A percentile compares a stretch with the other conserved stretches of the same genome.
Conservation (phyloP, 2,797 vertebrate species). For the Pseudochaenichthys georgianus region DNA sequence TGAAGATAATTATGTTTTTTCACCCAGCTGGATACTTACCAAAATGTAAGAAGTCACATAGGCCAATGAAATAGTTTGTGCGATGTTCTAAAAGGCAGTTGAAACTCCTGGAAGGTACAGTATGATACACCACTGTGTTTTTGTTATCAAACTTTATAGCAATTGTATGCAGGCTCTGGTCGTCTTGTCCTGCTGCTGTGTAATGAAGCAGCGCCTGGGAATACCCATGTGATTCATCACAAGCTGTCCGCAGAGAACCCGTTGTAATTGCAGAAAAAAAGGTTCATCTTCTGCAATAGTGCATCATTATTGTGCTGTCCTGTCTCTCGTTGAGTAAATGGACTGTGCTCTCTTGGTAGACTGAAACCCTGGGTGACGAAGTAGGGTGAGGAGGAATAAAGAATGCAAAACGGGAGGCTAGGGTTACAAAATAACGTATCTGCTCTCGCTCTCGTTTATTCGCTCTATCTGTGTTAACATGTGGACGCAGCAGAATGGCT, state of each 20-base stretch:
- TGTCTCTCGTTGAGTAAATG: constrained; percentile 27
- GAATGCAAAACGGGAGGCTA: constrained; percentile 56
- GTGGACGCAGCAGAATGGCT: constrained; percentile 51
- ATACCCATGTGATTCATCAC: constrained; percentile 22
- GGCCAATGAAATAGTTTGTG: neutral
- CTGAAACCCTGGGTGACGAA: constrained; percentile 27
- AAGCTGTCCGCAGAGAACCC: constrained; percentile 36
- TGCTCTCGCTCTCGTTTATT: constrained; percentile 51
- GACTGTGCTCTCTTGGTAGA: constrained; percentile 18
- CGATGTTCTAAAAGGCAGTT: neutral
- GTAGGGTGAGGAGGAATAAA: constrained; percentile 30
- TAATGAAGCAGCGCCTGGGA: constrained; percentile 15
- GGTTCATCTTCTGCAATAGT: constrained; percentile 31
- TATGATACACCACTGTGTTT: neutral
- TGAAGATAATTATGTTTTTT: constrained; percentile 11
- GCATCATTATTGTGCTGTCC: constrained; percentile 39
- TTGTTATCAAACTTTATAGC: neutral
- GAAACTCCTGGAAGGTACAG: neutral
- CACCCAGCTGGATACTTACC: constrained; percentile 5
- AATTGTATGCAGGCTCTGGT: neutral
- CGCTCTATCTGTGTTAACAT: constrained; percentile 61
- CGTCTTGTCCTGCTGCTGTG: constrained; percentile 3
- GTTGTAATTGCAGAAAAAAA: constrained; percentile 44
- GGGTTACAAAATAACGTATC: constrained; percentile 49
- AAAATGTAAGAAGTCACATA: neutral